Evolutionary conservation across 2,113 vertebrate genomes (phyloP).

Genomic region (Ageneiosus marmoratus): DNA sequence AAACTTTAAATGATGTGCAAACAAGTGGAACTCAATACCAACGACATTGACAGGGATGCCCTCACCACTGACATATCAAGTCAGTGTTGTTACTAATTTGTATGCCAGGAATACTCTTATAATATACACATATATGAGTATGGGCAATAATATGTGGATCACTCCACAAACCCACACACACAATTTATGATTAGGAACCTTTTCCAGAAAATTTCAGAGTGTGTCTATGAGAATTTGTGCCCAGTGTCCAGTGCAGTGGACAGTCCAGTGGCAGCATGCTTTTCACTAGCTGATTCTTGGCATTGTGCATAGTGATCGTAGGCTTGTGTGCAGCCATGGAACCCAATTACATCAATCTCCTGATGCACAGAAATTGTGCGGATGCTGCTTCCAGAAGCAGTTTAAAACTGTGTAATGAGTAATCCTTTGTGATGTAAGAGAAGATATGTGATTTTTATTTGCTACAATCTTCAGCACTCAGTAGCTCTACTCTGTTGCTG

Average conservation of each 20-base stretch:
- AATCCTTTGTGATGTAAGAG: too few species aligned
- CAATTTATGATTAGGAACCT: background rate
- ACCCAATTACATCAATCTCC: background rate
- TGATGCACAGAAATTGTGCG: background rate
- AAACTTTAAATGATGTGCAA: background rate
- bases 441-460: too few species aligned
- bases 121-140: background rate
- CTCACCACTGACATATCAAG: background rate
- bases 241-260: too few species aligned
- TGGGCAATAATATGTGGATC: background rate
- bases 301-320: too few species aligned
- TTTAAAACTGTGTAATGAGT: background rate
- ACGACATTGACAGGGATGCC: background rate
- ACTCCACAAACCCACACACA: too few species aligned
- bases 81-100: background rate
- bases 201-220: background rate
- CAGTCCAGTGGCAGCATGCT: too few species aligned
- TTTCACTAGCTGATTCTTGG: too few species aligned
- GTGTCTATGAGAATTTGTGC: background rate
- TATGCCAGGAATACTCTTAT: background rate
- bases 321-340: background rate
- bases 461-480: too few species aligned
- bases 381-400: background rate
- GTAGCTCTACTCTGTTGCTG: background rate
- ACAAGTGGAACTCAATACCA: background rate